A percentile compares a stretch with the other conserved stretches of the same genome.
phyloP scores from a whole-genome alignment of 2,113 vertebrate genomes.

The Gobiocypris rarus region DNA sequence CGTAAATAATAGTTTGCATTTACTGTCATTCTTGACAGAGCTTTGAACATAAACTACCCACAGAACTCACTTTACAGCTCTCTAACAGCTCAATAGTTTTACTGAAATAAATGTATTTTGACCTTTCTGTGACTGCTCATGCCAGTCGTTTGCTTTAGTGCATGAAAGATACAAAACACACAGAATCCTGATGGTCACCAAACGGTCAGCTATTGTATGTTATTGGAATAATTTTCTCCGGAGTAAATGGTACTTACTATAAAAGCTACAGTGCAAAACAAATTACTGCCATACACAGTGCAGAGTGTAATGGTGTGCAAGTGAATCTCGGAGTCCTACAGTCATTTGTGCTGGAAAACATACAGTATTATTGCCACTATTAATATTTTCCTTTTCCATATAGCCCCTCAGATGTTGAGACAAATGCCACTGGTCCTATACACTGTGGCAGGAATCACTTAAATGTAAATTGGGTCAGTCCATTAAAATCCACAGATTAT shows the following conservation, averaged over 20 bases:
- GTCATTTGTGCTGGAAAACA: constrained; percentile 41
- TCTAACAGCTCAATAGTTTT: neutral
- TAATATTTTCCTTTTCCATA: constrained; percentile 47
- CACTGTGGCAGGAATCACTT: neutral
- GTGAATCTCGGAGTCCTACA: constrained; percentile 61
- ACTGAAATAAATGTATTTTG: neutral
- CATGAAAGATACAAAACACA: neutral
- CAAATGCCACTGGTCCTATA: neutral
- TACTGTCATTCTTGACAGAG: neutral
- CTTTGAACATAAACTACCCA: neutral
- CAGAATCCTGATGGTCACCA: neutral
- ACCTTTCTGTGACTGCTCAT: constrained; percentile 11
- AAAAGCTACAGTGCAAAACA: constrained; percentile 53
- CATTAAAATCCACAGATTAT: neutral
- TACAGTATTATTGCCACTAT: constrained; percentile 50
- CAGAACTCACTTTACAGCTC: neutral
- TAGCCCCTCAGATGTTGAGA: neutral
- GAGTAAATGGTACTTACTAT: constrained; percentile 7
- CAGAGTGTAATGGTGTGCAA: constrained; percentile 60
- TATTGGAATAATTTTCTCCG: constrained; percentile 1
- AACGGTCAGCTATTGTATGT: neutral
- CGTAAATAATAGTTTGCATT: constrained; percentile 10
- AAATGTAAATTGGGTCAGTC: neutral
- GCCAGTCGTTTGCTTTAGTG: neutral
- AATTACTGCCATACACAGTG: constrained; percentile 63